phyloP scores from a whole-genome alignment of 35 echinoderm and acorn worm genomes.

The Ophiothrix spiculata region DNA sequence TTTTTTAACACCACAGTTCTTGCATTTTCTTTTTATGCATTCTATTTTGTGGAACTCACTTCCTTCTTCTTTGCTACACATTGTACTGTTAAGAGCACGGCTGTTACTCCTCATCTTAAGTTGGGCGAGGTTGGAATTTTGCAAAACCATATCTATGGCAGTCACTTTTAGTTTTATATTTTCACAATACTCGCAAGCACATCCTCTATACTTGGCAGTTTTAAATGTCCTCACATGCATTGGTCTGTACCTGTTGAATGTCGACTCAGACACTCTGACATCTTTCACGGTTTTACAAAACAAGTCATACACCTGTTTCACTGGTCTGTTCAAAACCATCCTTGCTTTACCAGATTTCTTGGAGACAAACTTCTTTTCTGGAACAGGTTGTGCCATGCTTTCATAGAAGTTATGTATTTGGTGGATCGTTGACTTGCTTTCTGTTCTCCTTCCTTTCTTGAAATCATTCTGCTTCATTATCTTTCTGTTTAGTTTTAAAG shows the following conservation, averaged over 20 bases:
- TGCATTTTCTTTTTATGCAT: background rate
- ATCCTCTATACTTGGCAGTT: background rate
- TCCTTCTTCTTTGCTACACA: background rate
- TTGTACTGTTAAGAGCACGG: background rate
- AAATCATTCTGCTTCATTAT: too few species aligned
- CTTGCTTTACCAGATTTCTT: background rate
- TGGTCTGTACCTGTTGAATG: background rate
- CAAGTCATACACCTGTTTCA: background rate
- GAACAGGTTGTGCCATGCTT: background rate
- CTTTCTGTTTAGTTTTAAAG: too few species aligned
- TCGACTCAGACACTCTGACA: background rate
- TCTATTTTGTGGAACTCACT: background rate
- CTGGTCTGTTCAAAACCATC: background rate
- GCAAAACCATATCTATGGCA: background rate
- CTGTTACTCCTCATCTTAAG: background rate
- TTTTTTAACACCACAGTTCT: background rate
- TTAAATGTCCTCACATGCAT: background rate
- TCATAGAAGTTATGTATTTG: background rate
- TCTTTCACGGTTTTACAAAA: background rate
- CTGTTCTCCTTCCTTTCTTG: too few species aligned
- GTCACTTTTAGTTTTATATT: background rate
- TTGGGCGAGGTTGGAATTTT: background rate
- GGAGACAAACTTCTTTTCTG: background rate
- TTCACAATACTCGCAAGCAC: background rate
- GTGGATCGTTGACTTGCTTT: too few species aligned